A percentile compares a stretch with the other conserved stretches of the same genome.
These are phyloP conservation scores for Cenopis cana DNA, from an alignment of 2,888 invertebrate genomes.

Conservation along the genomic window DNA sequence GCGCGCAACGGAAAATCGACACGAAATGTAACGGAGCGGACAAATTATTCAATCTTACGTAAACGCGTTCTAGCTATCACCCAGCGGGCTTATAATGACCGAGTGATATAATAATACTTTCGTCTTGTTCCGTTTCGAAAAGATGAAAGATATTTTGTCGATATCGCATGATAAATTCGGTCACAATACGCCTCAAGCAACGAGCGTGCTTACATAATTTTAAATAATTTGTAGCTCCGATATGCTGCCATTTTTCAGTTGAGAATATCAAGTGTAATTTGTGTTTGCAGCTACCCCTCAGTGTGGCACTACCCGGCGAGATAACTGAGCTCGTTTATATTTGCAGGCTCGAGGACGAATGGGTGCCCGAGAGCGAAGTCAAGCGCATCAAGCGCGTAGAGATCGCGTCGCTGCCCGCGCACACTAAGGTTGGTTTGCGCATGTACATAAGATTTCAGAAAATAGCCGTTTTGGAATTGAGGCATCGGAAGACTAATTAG, in stretches of 20 bases:
- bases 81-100: not conserved
- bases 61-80: not conserved
- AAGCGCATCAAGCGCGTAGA: slow-evolving; percentile 86
- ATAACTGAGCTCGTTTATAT: slow-evolving; percentile 46
- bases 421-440: slow-evolving; percentile 62
- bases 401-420: slow-evolving; percentile 79
- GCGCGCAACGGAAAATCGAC: not conserved
- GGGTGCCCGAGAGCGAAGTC: slow-evolving; percentile 91
- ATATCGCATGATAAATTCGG: not conserved
- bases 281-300: slow-evolving; percentile 77
- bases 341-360: slow-evolving; percentile 93
- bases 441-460: too few relatives aligned
- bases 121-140: too few relatives aligned
- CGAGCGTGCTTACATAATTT: not conserved
- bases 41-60: slow-evolving; percentile 5
- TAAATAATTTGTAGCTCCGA: slow-evolving; percentile 9
- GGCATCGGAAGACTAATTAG: too few relatives aligned
- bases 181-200: not conserved
- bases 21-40: slow-evolving; percentile 7
- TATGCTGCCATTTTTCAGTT: not conserved
- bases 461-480: too few relatives aligned
- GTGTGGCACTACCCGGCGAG: slow-evolving; percentile 65
- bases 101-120: not conserved
- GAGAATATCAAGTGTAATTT: slow-evolving; percentile 30
- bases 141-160: not conserved